Evolutionary conservation across 2,888 invertebrate genomes (phyloP).

Genomic region (Tromatobia lineatoria): DNA sequence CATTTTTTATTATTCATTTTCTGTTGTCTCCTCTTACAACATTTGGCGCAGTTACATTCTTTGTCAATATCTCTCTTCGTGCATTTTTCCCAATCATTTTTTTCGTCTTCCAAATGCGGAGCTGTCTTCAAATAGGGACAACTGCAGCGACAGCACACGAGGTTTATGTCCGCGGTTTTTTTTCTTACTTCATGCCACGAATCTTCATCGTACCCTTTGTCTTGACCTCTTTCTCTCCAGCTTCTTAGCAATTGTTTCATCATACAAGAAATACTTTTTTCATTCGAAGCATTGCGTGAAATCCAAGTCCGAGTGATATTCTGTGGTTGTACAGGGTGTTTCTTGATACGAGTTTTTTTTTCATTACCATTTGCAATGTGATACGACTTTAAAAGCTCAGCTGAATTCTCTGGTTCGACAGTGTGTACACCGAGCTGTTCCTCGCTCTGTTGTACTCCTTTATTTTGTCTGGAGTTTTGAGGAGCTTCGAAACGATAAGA

Average conservation of each 20-base stretch:
- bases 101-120: not conserved
- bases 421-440: not conserved
- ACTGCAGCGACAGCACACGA: slow-evolving; percentile 70
- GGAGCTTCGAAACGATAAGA: slow-evolving; percentile 53
- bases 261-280: slow-evolving; percentile 28
- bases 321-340: not conserved
- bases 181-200: not conserved
- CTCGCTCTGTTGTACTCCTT: not conserved
- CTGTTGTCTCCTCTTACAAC: not conserved
- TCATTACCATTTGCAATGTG: slow-evolving; percentile 10
- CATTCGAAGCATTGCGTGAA: not conserved
- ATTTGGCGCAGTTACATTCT: slow-evolving; percentile 26
- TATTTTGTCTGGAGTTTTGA: not conserved
- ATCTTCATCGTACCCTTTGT: not conserved
- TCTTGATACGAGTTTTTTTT: slow-evolving; percentile 32
- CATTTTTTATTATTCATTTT: not conserved
- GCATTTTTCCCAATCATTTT: not conserved
- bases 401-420: not conserved
- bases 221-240: slow-evolving; percentile 29
- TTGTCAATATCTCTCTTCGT: not conserved
- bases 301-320: not conserved
- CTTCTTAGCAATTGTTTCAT: slow-evolving; percentile 57
- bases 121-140: slow-evolving; percentile 68
- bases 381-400: not conserved
- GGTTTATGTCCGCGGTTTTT: slow-evolving; percentile 39